Evolutionary conservation across 2,113 vertebrate genomes (phyloP), one percentile per base, ranked within the genome.

Genomic region (Campylorhamphus procurvoides): DNA sequence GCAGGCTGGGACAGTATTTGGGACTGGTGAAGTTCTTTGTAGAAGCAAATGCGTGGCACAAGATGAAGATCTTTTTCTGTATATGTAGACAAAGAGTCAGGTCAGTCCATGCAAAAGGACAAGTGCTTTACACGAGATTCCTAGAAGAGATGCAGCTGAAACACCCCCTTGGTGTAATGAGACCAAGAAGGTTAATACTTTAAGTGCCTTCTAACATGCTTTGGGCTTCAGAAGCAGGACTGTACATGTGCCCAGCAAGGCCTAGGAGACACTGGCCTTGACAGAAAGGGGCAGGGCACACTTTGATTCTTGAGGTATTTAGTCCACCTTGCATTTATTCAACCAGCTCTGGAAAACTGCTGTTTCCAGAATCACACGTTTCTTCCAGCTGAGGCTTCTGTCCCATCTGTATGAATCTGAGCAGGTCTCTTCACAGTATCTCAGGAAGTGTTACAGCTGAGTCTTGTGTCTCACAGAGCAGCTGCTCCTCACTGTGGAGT

Each of bases 191-290:
- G 59, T 92, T 81, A 74, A 71, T 59, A 77, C 35, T 55, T 79
- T 18, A 94, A 90, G 90, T 96, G 95, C 85, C 96, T 96, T 96
- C 87, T 87, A 85, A 53, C 42, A 55, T 35, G 35, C 55, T 78
- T 67, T 85, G 71, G 55, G 52, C 83, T 89, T 90, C 80, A 84
- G 63, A 71, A 81, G 47, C 3, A 1, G 47, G 35, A 42, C 60
- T 71, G 35, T 14, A 33, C 28, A 7, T 22, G 63, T 84, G 56
- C 24, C 77, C 80, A 95, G 25, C 50, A 78, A 79, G 73, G 64
- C 60, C 60, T 47, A 27, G 29, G 39, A n/a, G 23, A 42, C 69
- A 84, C 33, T 7, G 5, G 39, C 87, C 95, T 84, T 78, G 60
- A 42, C 19, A 28, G 66, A 79, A 80, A 13, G 60, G 42, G 52